A percentile compares a stretch with the other conserved stretches of the same genome.
Conservation (phyloP, 2,113 vertebrate genomes). For the Elachura formosa region DNA sequence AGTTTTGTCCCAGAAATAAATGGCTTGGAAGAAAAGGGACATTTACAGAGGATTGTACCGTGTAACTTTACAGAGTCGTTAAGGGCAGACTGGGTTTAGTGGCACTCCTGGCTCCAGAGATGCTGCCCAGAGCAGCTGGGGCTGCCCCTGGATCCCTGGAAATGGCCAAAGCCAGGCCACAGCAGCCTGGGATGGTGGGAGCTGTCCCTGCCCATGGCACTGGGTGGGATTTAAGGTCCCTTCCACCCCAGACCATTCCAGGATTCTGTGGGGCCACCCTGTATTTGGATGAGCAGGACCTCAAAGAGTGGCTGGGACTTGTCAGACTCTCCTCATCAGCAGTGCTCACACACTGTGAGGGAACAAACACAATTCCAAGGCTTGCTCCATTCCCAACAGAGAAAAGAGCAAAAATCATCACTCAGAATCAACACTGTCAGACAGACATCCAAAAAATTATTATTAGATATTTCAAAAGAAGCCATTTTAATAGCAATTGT, state of each 20-base stretch:
- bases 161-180: background rate
- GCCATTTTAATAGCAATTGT: background rate
- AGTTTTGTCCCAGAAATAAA: background rate
- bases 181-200: fast-evolving
- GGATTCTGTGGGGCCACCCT: background rate
- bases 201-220: background rate
- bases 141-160: background rate
- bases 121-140: background rate
- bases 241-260: background rate
- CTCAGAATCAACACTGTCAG: background rate
- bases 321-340: background rate
- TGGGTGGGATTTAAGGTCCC: background rate
- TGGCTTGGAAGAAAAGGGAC: background rate
- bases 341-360: background rate
- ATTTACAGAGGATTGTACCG: fast-evolving
- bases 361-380: background rate
- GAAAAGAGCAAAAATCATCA: background rate
- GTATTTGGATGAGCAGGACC: background rate
- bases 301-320: background rate
- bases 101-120: background rate
- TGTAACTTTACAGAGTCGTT: background rate
- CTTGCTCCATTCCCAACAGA: background rate
- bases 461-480: background rate
- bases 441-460: background rate
- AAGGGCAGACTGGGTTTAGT: background rate